Percentiles rank a stretch among this genome's conserved stretches.
phyloP scores from a whole-genome alignment of 2,797 vertebrate species.

The Eidolon dupreanum region DNA sequence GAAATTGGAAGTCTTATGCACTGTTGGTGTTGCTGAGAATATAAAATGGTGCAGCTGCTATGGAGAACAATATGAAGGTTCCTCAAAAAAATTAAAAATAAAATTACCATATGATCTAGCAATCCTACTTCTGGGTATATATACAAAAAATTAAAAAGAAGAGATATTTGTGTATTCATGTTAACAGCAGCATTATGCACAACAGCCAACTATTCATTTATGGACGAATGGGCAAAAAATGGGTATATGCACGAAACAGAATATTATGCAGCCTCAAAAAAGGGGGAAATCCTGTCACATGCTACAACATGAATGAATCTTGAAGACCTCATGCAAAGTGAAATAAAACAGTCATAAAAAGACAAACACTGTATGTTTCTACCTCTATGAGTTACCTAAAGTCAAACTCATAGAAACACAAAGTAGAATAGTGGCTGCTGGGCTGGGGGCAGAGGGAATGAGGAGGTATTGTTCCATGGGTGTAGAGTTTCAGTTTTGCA shows the following conservation, averaged over 20 bases:
- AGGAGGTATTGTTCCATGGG: not conserved
- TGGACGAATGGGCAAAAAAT: not conserved
- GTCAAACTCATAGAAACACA: not conserved
- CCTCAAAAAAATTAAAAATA: slow-evolving; percentile 13
- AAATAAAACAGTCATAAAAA: not conserved
- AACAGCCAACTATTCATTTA: not conserved
- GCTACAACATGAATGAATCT: not conserved
- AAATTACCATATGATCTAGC: not conserved
- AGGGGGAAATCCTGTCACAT: not conserved
- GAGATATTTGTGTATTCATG: not conserved
- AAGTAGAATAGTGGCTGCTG: not conserved
- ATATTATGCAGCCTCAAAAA: not conserved
- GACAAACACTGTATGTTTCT: not conserved
- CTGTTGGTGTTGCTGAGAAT: not conserved
- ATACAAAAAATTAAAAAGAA: not conserved
- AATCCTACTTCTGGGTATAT: not conserved
- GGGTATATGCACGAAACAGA: not conserved
- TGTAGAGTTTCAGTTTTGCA: not conserved
- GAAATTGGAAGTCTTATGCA: not conserved
- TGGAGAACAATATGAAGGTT: not conserved
- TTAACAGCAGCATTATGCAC: not conserved
- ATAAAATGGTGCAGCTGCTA: not conserved
- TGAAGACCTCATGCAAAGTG: not conserved
- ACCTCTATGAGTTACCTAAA: not conserved
- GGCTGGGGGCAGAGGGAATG: not conserved